A percentile compares a stretch with the other conserved stretches of the same genome.
Evolutionary conservation across 2,888 invertebrate species (phyloP).

Genomic region (Leucophenga maculata): DNA sequence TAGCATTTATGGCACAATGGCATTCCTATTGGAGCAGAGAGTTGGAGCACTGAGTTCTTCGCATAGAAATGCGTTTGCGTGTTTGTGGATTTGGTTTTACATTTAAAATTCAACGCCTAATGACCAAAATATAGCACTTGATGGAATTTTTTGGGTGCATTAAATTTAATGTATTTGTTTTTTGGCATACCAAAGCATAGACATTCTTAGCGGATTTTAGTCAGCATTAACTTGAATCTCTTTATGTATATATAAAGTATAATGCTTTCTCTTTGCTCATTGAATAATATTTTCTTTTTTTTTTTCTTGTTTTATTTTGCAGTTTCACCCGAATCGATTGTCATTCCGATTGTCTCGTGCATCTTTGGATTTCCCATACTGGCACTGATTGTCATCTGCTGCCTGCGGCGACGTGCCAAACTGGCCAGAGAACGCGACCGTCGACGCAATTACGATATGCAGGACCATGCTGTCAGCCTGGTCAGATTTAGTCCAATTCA

Average conservation of each 20-base stretch:
- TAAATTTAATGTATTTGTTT: no score
- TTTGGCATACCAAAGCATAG: no score
- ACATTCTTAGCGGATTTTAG: no score
- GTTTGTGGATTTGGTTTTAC: no score
- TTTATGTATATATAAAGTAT: no score
- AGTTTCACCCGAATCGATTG: conserved; percentile 91
- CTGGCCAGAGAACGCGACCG: conserved; percentile 87
- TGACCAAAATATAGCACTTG: no score
- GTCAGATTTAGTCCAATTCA: conserved; percentile 84
- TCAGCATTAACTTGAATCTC: not conserved
- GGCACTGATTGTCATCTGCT: conserved; percentile 89
- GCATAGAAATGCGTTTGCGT: no score
- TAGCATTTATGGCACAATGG: not conserved
- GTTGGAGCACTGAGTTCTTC: no score
- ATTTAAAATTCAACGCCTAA: no score
- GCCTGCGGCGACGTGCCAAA: conserved; percentile 86
- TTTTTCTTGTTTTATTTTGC: conserved; percentile 65
- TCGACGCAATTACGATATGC: conserved; percentile 85
- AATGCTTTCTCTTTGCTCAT: not conserved
- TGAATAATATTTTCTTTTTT: not conserved
- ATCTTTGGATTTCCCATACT: conserved; percentile 91
- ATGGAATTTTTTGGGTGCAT: no score
- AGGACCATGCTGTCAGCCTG: conserved; percentile 87
- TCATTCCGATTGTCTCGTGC: conserved; percentile 90
- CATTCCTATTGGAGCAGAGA: no score